These are phyloP conservation scores for Cotesia chilonis DNA, from an alignment of 1,140 invertebrate genomes.

Conservation along the genomic window DNA sequence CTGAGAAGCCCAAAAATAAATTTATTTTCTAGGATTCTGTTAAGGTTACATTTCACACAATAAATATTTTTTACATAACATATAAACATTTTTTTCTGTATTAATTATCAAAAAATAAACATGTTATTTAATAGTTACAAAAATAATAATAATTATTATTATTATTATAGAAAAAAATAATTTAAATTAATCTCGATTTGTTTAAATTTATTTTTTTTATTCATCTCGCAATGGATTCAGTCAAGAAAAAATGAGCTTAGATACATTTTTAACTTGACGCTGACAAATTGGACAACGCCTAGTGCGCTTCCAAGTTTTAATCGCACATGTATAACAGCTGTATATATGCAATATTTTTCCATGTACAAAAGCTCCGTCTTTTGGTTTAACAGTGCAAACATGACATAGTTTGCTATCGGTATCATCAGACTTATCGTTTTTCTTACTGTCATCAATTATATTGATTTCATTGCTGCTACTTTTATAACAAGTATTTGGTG, in stretches of 20 bases:
- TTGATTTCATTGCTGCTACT: no score
- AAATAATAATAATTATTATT: no score
- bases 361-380: slow-evolving; percentile 74
- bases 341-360: slow-evolving; percentile 71
- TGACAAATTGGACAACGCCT: slow-evolving; percentile 75
- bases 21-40: no score
- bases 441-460: background rate
- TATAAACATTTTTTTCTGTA: no score
- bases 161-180: background rate
- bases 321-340: slow-evolving; percentile 75
- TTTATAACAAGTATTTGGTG: no score
- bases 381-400: slow-evolving; percentile 69
- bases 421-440: slow-evolving; percentile 35
- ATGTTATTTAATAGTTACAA: no score
- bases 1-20: no score
- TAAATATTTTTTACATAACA: no score
- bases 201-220: slow-evolving; percentile 3
- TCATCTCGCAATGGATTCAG: background rate
- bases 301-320: slow-evolving; percentile 70
- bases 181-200: background rate
- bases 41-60: no score
- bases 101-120: no score
- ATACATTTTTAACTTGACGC: slow-evolving; percentile 71
- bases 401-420: slow-evolving; percentile 66
- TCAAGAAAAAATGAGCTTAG: slow-evolving; percentile 65